Evolutionary conservation across 2,113 vertebrate genomes (phyloP), one percentile per base, ranked within the genome.

Genomic region (Dipodomys spectabilis): DNA sequence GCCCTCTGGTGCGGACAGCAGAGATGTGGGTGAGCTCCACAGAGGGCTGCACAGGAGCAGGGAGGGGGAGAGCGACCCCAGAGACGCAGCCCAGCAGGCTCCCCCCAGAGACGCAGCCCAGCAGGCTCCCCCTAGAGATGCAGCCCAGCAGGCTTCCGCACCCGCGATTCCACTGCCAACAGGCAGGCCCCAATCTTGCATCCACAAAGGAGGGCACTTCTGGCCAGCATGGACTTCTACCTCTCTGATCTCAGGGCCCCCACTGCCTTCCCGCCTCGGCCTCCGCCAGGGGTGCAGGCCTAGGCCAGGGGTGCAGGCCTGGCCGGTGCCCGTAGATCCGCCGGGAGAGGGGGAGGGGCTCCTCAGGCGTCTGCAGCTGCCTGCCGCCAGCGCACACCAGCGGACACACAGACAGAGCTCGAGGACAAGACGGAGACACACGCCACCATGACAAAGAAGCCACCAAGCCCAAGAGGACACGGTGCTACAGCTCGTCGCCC

Each of bases 391-490:
- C 49, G 8, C 10, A 22, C 53, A 35, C 18, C 74, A 5, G 45
- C 39, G 39, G 49, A 45, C 22, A 6, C 74, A 6, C 39, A 77
- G 7, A 10, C 30, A 6, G 27, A 23, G 13, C 64, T 27, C 64
- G 5, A 57, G 64, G 60, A n/a, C 2, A 0, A 20, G 18, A 13
- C 8, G 23, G 62, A 0, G 0, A 35, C 18, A 1, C 6, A 0
- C 6, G 0, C 39, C 39, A 10, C 4, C 12, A 64, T 65, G 10
- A 9, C 4, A 11, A 32, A 23, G 13, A 5, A 27, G 3, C 22
- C 0, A 30, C 16, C 7, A 7, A 11, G 11, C 19, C 45, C 49
- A 25, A 27, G 45, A 62, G 30, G 0, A 0, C 0, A 1, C 28
- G 22, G 23, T 2, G 16, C 49, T 25, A 2, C 0, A 0, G 39